phyloP scores from a whole-genome alignment of 2,797 vertebrate genomes.

The Sebastes steindachneri region DNA sequence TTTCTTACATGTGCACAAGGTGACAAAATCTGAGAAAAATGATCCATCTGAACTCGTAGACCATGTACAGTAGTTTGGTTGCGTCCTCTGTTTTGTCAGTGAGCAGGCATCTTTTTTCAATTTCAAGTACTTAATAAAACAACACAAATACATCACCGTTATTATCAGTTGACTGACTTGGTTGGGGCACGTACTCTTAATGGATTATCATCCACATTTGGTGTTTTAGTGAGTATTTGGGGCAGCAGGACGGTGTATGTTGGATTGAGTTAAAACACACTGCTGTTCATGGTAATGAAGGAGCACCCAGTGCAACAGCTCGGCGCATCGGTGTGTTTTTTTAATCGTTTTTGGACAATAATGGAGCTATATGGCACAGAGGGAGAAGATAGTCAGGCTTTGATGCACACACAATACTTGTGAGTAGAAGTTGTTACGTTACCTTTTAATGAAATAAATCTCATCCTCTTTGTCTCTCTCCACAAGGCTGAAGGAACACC shows the following conservation, averaged over 20 bases:
- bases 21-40: too few species aligned
- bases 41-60: too few species aligned
- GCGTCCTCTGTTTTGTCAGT: too few species aligned
- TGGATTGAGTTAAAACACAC: not conserved
- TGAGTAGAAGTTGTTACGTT: not conserved
- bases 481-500: slow-evolving; percentile 81
- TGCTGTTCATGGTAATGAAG: not conserved
- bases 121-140: too few species aligned
- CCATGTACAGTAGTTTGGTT: too few species aligned
- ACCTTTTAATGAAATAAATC: not conserved
- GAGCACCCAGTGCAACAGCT: not conserved
- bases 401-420: not conserved
- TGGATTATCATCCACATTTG: not conserved
- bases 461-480: not conserved
- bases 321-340: not conserved
- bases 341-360: not conserved
- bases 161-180: too few species aligned
- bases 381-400: not conserved
- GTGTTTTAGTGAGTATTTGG: not conserved
- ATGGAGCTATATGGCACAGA: not conserved
- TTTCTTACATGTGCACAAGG: too few species aligned
- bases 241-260: not conserved
- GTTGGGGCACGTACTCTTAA: too few species aligned
- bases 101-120: too few species aligned
- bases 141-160: too few species aligned